A percentile compares a stretch with the other conserved stretches of the same genome.
These are phyloP conservation scores for Thereva unica DNA, from an alignment of 2,888 invertebrate species.

Conservation along the genomic window DNA sequence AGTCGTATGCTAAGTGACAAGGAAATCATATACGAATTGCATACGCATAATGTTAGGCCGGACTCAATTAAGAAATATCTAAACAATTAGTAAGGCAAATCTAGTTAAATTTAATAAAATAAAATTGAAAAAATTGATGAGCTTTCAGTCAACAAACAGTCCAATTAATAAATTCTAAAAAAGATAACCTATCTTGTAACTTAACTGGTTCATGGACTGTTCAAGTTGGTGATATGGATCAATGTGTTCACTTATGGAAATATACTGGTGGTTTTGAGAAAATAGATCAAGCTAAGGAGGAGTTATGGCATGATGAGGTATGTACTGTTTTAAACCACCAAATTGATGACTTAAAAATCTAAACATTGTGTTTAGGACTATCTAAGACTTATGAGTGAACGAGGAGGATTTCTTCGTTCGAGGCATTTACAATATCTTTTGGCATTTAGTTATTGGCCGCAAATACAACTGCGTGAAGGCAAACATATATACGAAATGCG, in stretches of 20 bases:
- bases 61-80: conserved; percentile 86
- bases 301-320: conserved; percentile 72
- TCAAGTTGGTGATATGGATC: conserved; percentile 95
- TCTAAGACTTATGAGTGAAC: conserved; percentile 72
- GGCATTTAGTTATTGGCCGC: conserved; percentile 97
- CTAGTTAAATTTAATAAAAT: conserved; percentile 37
- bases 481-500: conserved; percentile 93
- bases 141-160: conserved; percentile 72
- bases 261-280: conserved; percentile 91
- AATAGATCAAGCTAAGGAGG: conserved; percentile 76
- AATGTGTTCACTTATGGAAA: conserved; percentile 94
- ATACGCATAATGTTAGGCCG: conserved; percentile 92
- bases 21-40: conserved; percentile 92
- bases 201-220: conserved; percentile 96
- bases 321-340: conserved; percentile 26
- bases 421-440: conserved; percentile 91
- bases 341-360: background rate
- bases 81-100: conserved; percentile 79
- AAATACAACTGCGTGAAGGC: conserved; percentile 70
- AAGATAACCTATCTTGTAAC: conserved; percentile 76
- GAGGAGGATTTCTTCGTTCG: conserved; percentile 78
- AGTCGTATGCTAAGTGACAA: conserved; percentile 96
- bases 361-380: conserved; percentile 64
- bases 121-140: conserved; percentile 23
- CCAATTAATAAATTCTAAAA: conserved; percentile 75